Conservation (phyloP, 2,888 invertebrate genomes). For the Chalcosyrphus nemorum region DNA sequence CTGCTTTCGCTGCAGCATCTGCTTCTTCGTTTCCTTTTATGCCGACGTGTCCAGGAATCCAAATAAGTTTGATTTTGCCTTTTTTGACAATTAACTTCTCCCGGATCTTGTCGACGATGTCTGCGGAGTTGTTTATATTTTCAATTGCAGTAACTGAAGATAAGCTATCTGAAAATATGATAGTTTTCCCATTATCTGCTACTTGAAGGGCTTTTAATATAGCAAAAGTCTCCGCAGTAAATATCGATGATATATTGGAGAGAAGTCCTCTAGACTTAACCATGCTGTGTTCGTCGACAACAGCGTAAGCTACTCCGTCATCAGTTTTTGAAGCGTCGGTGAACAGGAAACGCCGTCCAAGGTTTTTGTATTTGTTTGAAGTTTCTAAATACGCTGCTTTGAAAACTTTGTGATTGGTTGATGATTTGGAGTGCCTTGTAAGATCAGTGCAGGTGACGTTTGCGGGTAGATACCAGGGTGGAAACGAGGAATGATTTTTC, state of each 20-base stretch:
- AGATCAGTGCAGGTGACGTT: no score
- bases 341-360: background rate
- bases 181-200: background rate
- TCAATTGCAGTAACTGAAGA: background rate
- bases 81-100: no score
- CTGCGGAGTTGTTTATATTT: background rate
- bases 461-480: no score
- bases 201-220: background rate
- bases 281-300: constrained; percentile 15
- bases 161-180: background rate
- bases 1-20: no score
- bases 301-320: constrained; percentile 27
- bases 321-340: constrained; percentile 30
- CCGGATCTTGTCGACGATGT: no score
- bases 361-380: background rate
- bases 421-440: no score
- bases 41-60: no score
- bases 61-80: no score
- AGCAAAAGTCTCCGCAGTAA: constrained; percentile 31
- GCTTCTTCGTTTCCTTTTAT: no score
- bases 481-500: no score
- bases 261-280: background rate
- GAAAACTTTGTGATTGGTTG: no score
- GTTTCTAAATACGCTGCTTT: constrained; percentile 29
- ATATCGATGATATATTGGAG: constrained; percentile 24